Conservation (phyloP, 2,113 vertebrate genomes). For the Nannobrachium achirus region DNA sequence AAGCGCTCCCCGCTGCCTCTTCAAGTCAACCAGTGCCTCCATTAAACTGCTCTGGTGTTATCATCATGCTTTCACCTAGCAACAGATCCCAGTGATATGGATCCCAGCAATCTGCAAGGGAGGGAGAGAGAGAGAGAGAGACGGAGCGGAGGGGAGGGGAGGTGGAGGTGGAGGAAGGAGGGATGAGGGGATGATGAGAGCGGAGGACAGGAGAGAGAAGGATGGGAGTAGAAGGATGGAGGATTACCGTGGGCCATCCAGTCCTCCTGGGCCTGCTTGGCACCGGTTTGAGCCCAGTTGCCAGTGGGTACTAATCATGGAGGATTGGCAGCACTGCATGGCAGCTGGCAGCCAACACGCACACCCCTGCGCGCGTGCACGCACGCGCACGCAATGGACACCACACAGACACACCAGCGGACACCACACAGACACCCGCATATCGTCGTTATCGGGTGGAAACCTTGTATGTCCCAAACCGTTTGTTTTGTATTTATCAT, state of each 20-base stretch:
- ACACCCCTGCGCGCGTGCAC: conserved; percentile 58
- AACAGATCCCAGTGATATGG: not conserved
- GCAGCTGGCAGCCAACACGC: conserved; percentile 73
- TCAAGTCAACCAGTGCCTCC: not conserved
- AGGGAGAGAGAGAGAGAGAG: conserved; percentile 2
- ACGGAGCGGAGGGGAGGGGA: conserved; percentile 26
- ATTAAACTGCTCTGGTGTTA: conserved; percentile 12
- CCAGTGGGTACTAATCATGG: conserved; percentile 82
- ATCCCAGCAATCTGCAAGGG: conserved; percentile 1
- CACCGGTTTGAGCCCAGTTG: conserved; percentile 80
- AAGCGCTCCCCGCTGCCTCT: too few relatives aligned
- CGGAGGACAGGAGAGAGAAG: conserved; percentile 34
- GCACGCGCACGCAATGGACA: conserved; percentile 27
- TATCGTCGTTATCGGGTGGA: too few relatives aligned
- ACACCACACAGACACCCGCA: conserved; percentile 38
- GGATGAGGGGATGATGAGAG: conserved; percentile 23
- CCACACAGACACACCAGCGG: conserved; percentile 37
- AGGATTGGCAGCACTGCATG: conserved; percentile 78
- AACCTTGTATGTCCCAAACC: too few relatives aligned
- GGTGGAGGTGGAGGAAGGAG: not conserved
- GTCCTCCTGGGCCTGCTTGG: conserved; percentile 79
- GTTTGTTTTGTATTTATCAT: too few relatives aligned
- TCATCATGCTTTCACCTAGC: conserved; percentile 6
- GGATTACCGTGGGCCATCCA: conserved; percentile 77
- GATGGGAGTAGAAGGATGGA: conserved; percentile 53